Percentiles rank a stretch among this genome's conserved stretches.
Evolutionary conservation across 2,797 vertebrate species (phyloP).

Genomic region (Anguilla obscura): DNA sequence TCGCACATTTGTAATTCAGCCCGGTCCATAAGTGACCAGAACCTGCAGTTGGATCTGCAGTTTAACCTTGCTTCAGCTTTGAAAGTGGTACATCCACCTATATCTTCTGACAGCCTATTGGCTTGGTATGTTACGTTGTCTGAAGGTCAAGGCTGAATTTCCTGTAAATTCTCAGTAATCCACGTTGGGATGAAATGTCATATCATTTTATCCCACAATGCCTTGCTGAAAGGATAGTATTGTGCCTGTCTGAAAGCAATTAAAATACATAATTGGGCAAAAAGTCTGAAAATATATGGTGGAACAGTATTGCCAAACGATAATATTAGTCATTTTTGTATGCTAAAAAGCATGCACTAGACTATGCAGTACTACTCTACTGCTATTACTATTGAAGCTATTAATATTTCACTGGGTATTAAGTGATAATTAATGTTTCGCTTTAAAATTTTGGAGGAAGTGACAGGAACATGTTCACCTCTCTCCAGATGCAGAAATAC

Average conservation of each 20-base stretch:
- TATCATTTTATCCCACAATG: background rate
- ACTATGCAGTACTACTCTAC: background rate
- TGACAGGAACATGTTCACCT: background rate
- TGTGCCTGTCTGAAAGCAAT: background rate
- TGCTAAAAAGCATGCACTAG: background rate
- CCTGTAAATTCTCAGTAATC: background rate
- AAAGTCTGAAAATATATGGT: background rate
- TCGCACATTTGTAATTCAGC: background rate
- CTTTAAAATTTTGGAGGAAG: background rate
- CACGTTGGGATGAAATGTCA: too few relatives aligned
- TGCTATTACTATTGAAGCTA: background rate
- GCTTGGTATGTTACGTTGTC: background rate
- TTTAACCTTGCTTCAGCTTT: background rate
- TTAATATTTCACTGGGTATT: background rate
- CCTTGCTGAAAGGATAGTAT: background rate
- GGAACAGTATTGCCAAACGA: background rate
- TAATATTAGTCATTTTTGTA: background rate
- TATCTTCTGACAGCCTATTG: background rate
- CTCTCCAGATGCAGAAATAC: constrained; percentile 88
- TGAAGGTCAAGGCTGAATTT: background rate
- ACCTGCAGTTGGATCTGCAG: background rate
- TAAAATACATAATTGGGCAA: background rate
- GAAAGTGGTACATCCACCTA: background rate
- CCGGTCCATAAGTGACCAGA: background rate
- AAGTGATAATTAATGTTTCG: background rate